These are phyloP conservation scores for Macrobrachium nipponense DNA, from an alignment of 1,140 invertebrate species.

Conservation along the genomic window DNA sequence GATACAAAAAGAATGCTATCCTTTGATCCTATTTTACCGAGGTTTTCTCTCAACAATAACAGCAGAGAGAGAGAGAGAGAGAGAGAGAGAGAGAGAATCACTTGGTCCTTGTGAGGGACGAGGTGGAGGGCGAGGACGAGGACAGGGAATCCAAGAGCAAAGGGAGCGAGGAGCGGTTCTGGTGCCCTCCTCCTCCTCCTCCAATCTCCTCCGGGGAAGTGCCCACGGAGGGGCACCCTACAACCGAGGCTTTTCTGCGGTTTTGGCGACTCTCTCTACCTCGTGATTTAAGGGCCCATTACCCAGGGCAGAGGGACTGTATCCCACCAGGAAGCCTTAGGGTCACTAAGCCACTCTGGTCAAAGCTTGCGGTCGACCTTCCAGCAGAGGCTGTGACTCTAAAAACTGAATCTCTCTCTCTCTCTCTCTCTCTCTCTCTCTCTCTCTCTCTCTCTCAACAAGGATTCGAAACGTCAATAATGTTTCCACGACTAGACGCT, in stretches of 20 bases:
- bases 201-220: background rate
- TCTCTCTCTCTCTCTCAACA: background rate
- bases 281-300: slow-evolving; percentile 49
- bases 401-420: too few species aligned
- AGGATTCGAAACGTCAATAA: slow-evolving; percentile 33
- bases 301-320: background rate
- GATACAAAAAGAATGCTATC: slow-evolving; percentile 32
- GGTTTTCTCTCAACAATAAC: background rate
- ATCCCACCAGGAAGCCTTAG: background rate
- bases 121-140: background rate
- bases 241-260: slow-evolving; percentile 32
- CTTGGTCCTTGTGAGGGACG: background rate
- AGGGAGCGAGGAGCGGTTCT: background rate
- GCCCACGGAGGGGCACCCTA: background rate
- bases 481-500: slow-evolving; percentile 2
- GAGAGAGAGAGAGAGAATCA: background rate
- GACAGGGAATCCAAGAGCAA: background rate
- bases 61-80: background rate
- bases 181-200: background rate
- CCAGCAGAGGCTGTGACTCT: background rate
- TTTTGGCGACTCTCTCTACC: slow-evolving; percentile 34
- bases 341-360: slow-evolving; percentile 2
- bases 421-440: too few species aligned
- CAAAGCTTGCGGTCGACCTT: slow-evolving; percentile 42
- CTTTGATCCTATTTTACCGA: slow-evolving; percentile 47